These are phyloP conservation scores for Albula glossodonta DNA, from an alignment of 2,113 vertebrate species.

Conservation along the genomic window DNA sequence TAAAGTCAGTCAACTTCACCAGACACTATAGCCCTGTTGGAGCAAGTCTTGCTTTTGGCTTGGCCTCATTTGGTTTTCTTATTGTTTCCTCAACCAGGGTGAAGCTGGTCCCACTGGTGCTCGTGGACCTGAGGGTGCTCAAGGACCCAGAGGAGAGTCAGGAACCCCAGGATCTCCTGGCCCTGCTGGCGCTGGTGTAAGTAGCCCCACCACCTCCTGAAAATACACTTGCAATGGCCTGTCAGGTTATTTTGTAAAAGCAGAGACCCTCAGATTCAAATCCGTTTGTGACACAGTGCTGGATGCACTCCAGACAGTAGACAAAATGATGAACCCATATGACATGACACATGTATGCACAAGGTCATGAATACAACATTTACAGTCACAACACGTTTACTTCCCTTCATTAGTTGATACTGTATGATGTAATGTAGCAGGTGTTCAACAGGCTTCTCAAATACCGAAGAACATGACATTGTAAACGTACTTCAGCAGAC, in stretches of 20 bases:
- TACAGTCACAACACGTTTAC: too few relatives aligned
- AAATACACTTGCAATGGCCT: background rate
- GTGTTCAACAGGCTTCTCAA: too few relatives aligned
- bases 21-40: background rate
- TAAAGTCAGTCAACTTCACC: background rate
- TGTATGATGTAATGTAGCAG: too few relatives aligned
- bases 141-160: conserved; percentile 87
- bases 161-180: conserved; percentile 92
- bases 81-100: conserved; percentile 69
- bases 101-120: conserved; percentile 91
- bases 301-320: too few relatives aligned
- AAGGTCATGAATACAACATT: too few relatives aligned
- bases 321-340: background rate
- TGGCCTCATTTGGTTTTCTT: background rate
- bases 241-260: background rate
- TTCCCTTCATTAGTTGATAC: too few relatives aligned
- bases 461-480: too few relatives aligned
- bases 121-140: conserved; percentile 87
- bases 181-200: conserved; percentile 86
- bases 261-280: background rate
- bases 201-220: conserved; percentile 41
- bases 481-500: too few relatives aligned
- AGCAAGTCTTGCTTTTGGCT: background rate
- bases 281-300: too few relatives aligned
- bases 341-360: too few relatives aligned